Evolutionary conservation across 2,888 invertebrate genomes (phyloP), one percentile per base, ranked within the genome.

Genomic region (Cotesia congregata): DNA sequence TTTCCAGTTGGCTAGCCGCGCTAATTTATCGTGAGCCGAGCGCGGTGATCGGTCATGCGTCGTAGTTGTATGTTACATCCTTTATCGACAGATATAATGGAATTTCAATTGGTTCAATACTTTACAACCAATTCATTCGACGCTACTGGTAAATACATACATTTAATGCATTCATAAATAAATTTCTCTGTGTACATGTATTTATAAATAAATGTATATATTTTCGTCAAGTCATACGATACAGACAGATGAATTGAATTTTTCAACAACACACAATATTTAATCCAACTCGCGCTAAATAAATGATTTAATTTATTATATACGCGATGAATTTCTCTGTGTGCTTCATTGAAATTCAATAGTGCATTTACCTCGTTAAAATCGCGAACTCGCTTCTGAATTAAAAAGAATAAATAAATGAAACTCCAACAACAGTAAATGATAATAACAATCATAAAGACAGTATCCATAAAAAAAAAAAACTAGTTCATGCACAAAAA

Each of bases 61-160:
- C 69, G 67, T 75, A 62, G 62, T 62, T 69, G 61, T 75, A 69
- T 30, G 82, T 83, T 82, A 82, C 79, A 79, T 79, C 80, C 84
- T 83, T 82, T 83, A 83, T 82, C 82, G 83, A 77, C 73, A 81
- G 81, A 80, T 83, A 84, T 83, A 83, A 83, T 83, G 83, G 81
- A 83, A 83, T 84, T 83, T 82, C 82, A 83, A 84, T 84, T 80
- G 81, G 83, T 83, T 83, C 83, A 71, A 71, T 71, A 71, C 61
- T 50, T 12, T 50, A 50, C 50, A 12, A 50, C 50, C 50, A 50
- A 50, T 50, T 9, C 50, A 12, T 50, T 9, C 12, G 4, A 50
- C 50, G 50, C 50, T 50, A 50, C 12, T 50, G 12, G 50, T 50
- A 50, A 30, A 71, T 71, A n/a, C 30, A 61, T 71, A 15, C 61